Percentiles rank a stretch among this genome's conserved stretches.
Evolutionary conservation across 2,797 vertebrate genomes (phyloP).

Genomic region (Hemibagrus guttatus): DNA sequence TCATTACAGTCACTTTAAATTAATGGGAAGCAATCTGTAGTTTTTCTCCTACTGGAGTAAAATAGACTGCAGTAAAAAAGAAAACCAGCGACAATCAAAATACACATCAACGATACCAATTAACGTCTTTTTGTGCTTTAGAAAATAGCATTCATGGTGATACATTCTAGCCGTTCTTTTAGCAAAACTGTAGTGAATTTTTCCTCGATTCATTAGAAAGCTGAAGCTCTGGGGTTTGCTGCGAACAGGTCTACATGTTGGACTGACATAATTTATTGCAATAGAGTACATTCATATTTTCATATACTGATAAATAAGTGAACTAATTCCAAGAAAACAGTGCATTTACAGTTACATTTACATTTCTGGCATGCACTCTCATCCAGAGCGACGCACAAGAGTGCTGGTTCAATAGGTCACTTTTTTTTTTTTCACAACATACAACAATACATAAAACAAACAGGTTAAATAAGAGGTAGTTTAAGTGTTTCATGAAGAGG

Average conservation of each 20-base stretch:
- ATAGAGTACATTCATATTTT: not conserved
- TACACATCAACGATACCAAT: slow-evolving; percentile 50
- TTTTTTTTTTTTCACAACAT: no score
- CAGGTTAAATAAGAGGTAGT: no score
- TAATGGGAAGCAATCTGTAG: slow-evolving; percentile 49
- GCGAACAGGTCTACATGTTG: not conserved
- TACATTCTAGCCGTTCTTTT: slow-evolving; percentile 63
- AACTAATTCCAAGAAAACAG: slow-evolving; percentile 18
- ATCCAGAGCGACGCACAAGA: no score
- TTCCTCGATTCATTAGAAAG: slow-evolving; percentile 22
- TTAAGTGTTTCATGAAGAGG: no score
- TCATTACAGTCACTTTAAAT: slow-evolving; percentile 52
- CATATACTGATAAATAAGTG: slow-evolving; percentile 10
- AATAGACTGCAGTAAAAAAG: slow-evolving; percentile 48
- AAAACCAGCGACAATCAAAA: slow-evolving; percentile 50
- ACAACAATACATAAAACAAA: no score
- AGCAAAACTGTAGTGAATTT: slow-evolving; percentile 2
- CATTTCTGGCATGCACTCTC: no score
- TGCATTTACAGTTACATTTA: no score
- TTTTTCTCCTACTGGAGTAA: slow-evolving; percentile 38
- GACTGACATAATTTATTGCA: not conserved
- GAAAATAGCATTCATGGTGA: slow-evolving; percentile 40
- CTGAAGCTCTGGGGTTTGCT: not conserved
- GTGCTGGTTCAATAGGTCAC: no score
- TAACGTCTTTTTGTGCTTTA: slow-evolving; percentile 33